A percentile compares a stretch with the other conserved stretches of the same genome.
Conservation (phyloP, 2,113 vertebrate species). For the Bos javanicus region DNA sequence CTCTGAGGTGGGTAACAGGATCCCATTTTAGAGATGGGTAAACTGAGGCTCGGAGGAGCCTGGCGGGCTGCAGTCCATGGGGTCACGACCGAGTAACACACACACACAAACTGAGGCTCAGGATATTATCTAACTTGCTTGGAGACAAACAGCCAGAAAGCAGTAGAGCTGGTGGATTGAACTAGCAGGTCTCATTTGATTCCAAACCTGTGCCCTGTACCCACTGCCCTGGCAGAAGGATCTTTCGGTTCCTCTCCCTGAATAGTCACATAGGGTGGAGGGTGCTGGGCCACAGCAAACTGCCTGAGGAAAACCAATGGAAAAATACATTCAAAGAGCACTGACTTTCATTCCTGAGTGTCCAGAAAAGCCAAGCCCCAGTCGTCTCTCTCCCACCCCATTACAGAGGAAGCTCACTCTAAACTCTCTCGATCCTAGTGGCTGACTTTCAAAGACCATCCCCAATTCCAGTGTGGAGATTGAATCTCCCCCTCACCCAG, state of each 20-base stretch:
- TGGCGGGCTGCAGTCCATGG: not conserved
- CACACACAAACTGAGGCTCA: not conserved
- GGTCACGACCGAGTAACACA: not conserved
- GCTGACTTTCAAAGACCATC: not conserved
- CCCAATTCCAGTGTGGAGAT: not conserved
- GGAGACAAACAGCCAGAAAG: not conserved
- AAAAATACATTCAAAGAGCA: not conserved
- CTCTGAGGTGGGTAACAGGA: not conserved
- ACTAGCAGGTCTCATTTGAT: not conserved
- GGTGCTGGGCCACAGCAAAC: not conserved
- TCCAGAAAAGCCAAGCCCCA: too few species aligned
- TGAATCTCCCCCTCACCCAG: not conserved
- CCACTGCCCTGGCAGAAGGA: not conserved
- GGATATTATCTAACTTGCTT: not conserved
- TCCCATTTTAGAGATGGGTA: not conserved
- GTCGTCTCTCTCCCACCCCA: fast-evolving
- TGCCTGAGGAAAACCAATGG: not conserved
- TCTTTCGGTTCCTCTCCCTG: not conserved
- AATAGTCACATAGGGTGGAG: not conserved
- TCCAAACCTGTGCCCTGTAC: not conserved
- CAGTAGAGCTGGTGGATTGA: not conserved
- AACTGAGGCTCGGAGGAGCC: not conserved
- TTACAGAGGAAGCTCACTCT: not conserved
- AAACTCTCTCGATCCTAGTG: not conserved
- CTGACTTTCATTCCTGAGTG: not conserved